Evolutionary conservation across 1,140 invertebrate genomes (phyloP).

Genomic region (Trichonephila inaurata): DNA sequence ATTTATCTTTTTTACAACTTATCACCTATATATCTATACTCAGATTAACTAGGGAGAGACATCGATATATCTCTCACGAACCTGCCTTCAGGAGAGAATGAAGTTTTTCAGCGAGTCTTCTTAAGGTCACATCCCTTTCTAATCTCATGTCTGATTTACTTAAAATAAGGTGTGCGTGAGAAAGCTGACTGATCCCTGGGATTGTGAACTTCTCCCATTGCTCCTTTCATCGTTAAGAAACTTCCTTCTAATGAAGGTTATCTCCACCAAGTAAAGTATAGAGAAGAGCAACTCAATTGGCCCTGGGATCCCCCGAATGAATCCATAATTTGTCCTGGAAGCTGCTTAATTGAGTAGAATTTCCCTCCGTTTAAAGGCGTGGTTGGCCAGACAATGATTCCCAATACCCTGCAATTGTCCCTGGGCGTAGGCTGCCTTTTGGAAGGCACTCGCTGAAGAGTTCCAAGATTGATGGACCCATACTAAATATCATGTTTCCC

Average conservation of each 20-base stretch:
- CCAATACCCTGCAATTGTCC: slow-evolving; percentile 58
- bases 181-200: too few relatives aligned
- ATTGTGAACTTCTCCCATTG: too few relatives aligned
- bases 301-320: background rate
- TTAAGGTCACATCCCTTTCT: too few relatives aligned
- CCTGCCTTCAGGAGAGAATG: too few relatives aligned
- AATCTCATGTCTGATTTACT: too few relatives aligned
- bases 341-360: slow-evolving; percentile 62
- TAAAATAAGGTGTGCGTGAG: too few relatives aligned
- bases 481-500: slow-evolving; percentile 32
- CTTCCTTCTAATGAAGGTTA: slow-evolving; percentile 35
- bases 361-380: slow-evolving; percentile 61
- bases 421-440: slow-evolving; percentile 49
- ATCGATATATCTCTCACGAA: too few relatives aligned
- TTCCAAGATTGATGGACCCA: slow-evolving; percentile 9
- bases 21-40: too few relatives aligned
- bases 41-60: too few relatives aligned
- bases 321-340: slow-evolving; percentile 53
- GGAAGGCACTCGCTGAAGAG: background rate
- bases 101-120: too few relatives aligned
- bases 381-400: slow-evolving; percentile 41
- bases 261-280: slow-evolving; percentile 31
- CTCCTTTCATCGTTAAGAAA: too few relatives aligned
- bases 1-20: too few relatives aligned
- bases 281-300: slow-evolving; percentile 17